These are phyloP conservation scores for Cuculus canorus DNA, from an alignment of 2,797 vertebrate genomes.

Conservation along the genomic window DNA sequence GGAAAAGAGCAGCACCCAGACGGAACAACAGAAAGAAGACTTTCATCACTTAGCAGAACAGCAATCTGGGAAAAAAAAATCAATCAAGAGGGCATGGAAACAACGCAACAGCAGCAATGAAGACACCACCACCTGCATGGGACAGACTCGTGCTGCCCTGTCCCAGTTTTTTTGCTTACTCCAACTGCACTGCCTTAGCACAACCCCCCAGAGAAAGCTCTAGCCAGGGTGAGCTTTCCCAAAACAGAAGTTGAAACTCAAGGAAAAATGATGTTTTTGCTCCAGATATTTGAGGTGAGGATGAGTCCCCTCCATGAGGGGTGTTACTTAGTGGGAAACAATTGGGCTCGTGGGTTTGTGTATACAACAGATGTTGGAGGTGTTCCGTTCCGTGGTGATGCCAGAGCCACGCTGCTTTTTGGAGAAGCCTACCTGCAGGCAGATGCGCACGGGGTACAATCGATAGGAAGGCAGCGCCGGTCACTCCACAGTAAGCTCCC, in stretches of 20 bases:
- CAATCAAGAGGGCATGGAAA: not conserved
- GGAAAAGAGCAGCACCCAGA: not conserved
- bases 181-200: not conserved
- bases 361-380: fast-evolving
- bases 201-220: not conserved
- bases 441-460: not conserved
- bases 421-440: not conserved
- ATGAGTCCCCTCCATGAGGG: not conserved
- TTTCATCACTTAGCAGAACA: not conserved
- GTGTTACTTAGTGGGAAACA: fast-evolving
- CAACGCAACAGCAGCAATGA: fast-evolving
- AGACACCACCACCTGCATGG: fast-evolving
- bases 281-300: not conserved
- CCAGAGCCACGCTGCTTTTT: fast-evolving
- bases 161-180: not conserved
- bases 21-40: not conserved
- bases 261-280: not conserved
- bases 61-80: not conserved
- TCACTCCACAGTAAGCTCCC: constrained; percentile 11
- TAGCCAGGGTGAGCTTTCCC: not conserved
- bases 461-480: not conserved
- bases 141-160: too few species aligned
- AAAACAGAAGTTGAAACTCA: not conserved
- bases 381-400: fast-evolving
- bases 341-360: fast-evolving